Evolutionary conservation across 2,888 invertebrate species (phyloP), one percentile per base, ranked within the genome.

Genomic region (Chymomyza caudatula): DNA sequence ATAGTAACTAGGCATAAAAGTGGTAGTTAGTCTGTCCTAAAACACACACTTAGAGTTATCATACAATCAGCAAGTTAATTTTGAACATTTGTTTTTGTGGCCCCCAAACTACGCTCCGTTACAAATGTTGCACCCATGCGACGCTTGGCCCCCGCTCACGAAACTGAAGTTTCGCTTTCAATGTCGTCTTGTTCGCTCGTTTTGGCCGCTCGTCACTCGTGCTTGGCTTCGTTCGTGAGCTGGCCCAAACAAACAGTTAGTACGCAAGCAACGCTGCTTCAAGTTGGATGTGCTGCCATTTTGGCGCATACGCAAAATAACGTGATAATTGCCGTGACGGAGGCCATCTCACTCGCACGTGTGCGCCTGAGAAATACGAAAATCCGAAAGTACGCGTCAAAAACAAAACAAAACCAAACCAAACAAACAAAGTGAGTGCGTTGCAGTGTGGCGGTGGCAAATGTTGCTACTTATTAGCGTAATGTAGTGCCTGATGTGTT

Each of bases 341-440:
- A 51, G 20, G 17, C 20, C 70, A 67, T 61, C 68, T 64, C 76
- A 66, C 67, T 67, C 63, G 66, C 56, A 13, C 53, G 69, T 69
- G 72, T 72, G 85, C 85, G 79, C 79, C 72, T 71, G 66, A 67
- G 67, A 61, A 65, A 44, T 60, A 70, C 65, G 49, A 57, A 54
- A 44, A 58, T 58, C 25, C 29, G 4, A 25, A 23, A 23, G 25
- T 13, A 23, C 23, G 53, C 23, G 53, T 53, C 23, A 29, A 81
- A 80, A 78, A 67, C 64, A 67, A 72, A 82, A 69, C 62, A 68
- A 69, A 69, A 52, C 52, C 2, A 13, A 68, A 65, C 70, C 72
- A 82, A 69, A 64, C 70, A 69, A 71, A 53, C 53, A 5, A n/a
- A 68, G 85, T 85, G 71, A 80, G 77, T 85, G 83, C 64, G 74